Conservation (phyloP, 2,888 invertebrate species). For the Acrobasis repandana region DNA sequence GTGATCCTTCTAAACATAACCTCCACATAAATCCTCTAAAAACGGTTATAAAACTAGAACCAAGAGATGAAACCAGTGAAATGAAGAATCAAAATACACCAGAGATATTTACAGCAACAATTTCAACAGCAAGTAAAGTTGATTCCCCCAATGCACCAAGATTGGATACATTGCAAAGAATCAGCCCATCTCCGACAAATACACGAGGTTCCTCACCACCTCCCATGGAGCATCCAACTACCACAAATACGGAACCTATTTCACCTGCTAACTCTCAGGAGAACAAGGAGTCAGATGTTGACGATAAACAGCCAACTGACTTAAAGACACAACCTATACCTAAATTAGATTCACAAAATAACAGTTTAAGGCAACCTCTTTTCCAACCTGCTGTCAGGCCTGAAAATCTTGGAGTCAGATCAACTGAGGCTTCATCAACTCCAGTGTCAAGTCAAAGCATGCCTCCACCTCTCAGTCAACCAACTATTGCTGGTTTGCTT, state of each 20-base stretch:
- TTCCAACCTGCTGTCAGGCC: conserved; percentile 67
- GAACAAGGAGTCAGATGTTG: conserved; percentile 67
- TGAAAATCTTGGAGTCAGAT: conserved; percentile 68
- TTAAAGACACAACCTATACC: conserved; percentile 68
- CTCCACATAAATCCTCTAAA: conserved; percentile 73
- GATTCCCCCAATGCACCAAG: conserved; percentile 72
- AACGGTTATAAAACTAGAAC: conserved; percentile 78
- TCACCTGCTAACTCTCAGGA: conserved; percentile 75
- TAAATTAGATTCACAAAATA: conserved; percentile 60
- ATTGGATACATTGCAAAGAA: conserved; percentile 68
- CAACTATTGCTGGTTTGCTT: conserved; percentile 80
- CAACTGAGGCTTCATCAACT: conserved; percentile 59
- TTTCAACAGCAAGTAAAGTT: conserved; percentile 69
- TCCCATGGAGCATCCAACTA: conserved; percentile 69
- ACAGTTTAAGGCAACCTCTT: conserved; percentile 57
- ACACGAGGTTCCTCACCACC: conserved; percentile 67
- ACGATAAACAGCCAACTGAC: conserved; percentile 76
- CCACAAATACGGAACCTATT: conserved; percentile 69
- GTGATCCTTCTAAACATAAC: conserved; percentile 72
- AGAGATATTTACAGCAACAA: conserved; percentile 78
- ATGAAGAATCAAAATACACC: conserved; percentile 75
- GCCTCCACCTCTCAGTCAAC: conserved; percentile 78
- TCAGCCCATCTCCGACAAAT: conserved; percentile 74
- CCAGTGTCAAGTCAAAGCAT: conserved; percentile 68
- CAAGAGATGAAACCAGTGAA: conserved; percentile 74